Evolutionary conservation across 2,797 vertebrate species (phyloP), one percentile per base, ranked within the genome.

Genomic region (Picus viridis): DNA sequence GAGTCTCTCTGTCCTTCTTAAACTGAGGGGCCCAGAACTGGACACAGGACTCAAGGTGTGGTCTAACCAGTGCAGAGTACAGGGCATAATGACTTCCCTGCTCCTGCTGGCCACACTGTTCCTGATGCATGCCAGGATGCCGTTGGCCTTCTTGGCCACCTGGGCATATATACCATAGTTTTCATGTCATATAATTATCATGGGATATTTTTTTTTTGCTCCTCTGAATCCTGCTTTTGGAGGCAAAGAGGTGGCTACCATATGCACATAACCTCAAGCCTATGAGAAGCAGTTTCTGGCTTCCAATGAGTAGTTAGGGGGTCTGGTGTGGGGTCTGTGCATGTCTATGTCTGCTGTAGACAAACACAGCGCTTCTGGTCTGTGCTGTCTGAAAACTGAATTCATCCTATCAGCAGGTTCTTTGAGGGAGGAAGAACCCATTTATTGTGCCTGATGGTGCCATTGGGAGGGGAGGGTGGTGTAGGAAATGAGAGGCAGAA

Each of bases 391-490:
- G 68, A 84, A 36, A 86, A 12, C 64, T 45, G 49, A 26, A 20
- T 49, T 70, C 22, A 49, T 56, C 57, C 64, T 49, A 27, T 3
- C 11, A 73, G 67, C 30, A 34, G 29, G 23, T 13, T 6, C 56
- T 64, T 12, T 30, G 47, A 54, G 61, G n/a, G 30, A 64, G 49
- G 53, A 27, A 75, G 39, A 76, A 67, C 34, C 24, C 63, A 6
- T 47, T 73, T 41, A 0, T 30, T 27, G 14, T 4, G 23, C 29
- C 56, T 2, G 0, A 30, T 67, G 83, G 11, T 16, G 67, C 17
- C 0, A 0, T 51, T 27, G 67, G 41, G 59, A 75, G 23, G 20
- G 36, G n/a, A n/a, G n/a, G n/a, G n/a, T 1, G 1, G 12, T 15
- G 15, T 4, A 29, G 72, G 78, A 87, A 24, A 36, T 6, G 90